phyloP scores from a whole-genome alignment of 2,797 vertebrate species.

The Paedocypris micromegethes region DNA sequence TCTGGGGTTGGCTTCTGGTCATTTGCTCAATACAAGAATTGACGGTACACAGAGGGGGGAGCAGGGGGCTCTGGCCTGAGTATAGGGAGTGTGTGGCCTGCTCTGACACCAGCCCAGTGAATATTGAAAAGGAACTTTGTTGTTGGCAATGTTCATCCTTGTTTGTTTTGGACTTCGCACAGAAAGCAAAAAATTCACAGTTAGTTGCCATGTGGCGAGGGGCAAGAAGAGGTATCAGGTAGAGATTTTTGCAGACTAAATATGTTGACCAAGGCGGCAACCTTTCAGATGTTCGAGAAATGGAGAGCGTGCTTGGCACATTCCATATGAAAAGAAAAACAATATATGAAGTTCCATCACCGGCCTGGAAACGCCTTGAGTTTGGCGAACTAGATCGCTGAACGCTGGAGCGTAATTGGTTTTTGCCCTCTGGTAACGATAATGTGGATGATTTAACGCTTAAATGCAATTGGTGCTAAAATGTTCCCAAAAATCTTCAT shows the following conservation, averaged over 20 bases:
- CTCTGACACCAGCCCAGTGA: conserved; percentile 35
- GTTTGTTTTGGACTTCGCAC: conserved; percentile 57
- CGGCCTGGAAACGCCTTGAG: conserved; percentile 59
- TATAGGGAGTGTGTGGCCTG: conserved; percentile 12
- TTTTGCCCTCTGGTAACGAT: conserved; percentile 69
- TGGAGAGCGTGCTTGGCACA: conserved; percentile 51
- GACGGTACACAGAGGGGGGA: conserved; percentile 27
- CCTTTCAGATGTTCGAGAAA: conserved; percentile 62
- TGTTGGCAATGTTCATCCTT: conserved; percentile 48
- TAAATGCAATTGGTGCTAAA: conserved; percentile 75
- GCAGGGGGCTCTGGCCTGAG: conserved; percentile 21
- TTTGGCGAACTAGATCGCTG: conserved; percentile 60
- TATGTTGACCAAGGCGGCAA: conserved; percentile 50
- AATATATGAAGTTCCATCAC: conserved; percentile 56
- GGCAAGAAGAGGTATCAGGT: conserved; percentile 35
- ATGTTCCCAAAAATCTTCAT: conserved; percentile 66
- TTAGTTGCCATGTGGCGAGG: conserved; percentile 55
- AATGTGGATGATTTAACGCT: conserved; percentile 75
- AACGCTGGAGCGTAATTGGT: conserved; percentile 61
- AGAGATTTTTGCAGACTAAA: conserved; percentile 37
- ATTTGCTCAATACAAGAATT: conserved; percentile 41
- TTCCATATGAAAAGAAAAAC: conserved; percentile 47
- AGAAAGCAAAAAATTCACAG: conserved; percentile 56
- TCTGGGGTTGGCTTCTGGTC: conserved; percentile 31
- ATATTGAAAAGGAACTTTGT: conserved; percentile 48